Base-by-base conservation (phyloP, 92 coral and sea anemone species). In the Muricea muricata region DNA sequence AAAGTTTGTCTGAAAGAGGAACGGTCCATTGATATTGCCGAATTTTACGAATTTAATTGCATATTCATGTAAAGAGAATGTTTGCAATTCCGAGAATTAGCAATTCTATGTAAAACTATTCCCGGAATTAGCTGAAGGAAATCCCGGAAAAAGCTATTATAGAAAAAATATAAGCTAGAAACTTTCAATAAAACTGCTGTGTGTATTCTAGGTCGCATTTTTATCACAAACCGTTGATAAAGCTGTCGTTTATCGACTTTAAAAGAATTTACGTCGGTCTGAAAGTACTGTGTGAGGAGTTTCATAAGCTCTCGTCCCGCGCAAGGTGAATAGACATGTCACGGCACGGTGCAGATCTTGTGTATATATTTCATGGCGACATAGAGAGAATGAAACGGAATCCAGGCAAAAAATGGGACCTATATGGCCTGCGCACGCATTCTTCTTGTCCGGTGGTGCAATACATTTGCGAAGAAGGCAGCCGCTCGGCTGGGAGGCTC, bases 361-460 rank as follows among this genome's bases (percentile, higher is more conserved):
- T 78, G 48, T 78, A 78, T 23, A 28, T 78, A 15, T 78, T 78
- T 58, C 70, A 35, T 10, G 83, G 55, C 0, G 83, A 78, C 26
- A 71, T 56, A 25, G 32, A 31, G 12, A 33, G 52, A 23, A 78
- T 78, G 83, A 78, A 57, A 23, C 23, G 21, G 28, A 18, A 78
- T 0, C 52, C 17, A 20, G 39, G 28, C 4, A 32, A 11, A 12
- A 34, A 24, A 15, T 78, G 83, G 83, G 40, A n/a, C 15, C 24
- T 78, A 5, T 78, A 24, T 55, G 83, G 83, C 35, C 35, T 78
- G 34, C 58, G 83, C 71, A 78, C 83, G 1, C 83, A 78, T 25
- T 78, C 83, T 0, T 56, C 83, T 9, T 52, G 52, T 57, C 83
- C 83, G 11, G 83, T 78, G 1, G 71, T 78, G 17, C 83, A 78